Evolutionary conservation across 2,113 vertebrate genomes (phyloP), one percentile per base, ranked within the genome.

Genomic region (Melanocharis versteri): DNA sequence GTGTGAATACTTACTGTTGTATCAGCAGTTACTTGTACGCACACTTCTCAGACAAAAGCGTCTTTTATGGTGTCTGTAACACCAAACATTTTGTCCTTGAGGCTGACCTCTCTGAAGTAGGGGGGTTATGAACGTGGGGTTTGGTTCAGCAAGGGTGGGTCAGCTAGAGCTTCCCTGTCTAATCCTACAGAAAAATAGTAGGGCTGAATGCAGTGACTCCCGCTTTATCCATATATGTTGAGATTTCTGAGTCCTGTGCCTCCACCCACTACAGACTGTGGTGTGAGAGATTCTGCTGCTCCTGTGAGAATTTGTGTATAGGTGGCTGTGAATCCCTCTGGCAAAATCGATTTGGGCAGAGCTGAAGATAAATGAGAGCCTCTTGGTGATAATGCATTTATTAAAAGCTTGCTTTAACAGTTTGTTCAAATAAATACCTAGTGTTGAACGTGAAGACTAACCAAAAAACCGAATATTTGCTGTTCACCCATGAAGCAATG

Each of bases 41-140:
- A 14, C 18, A 4, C 5, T 68, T 60, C 15, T 50, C 21, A 45
- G 37, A 50, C 7, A 16, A 8, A 86, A 83, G 42, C 39, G 23
- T 18, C 26, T 89, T 72, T 31, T 35, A 0, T 2, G 7, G 31
- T 39, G n/a, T 56, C 31, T 7, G 1, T 86, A 58, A 30, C 16
- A 60, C 4, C 5, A 15, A 53, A 13, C 19, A 14, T 37, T 79
- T 30, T 24, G 35, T 31, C 44, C 30, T 73, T 73, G 47, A 65
- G 47, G 14, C 28, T 78, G 31, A 26, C 4, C 12, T 65, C 45
- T 73, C 60, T 62, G 50, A 42, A 70, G 62, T 3, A 2, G 11
- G 17, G 3, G 62, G 14, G 12, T 23, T 54, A 6, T 37, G 31
- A n/a, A 28, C 0, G 0, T 31, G 35, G 37, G 15, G 31, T 10